Percentiles rank a stretch among this genome's conserved stretches.
Conservation (phyloP, 2,888 invertebrate species). For the Biston stratarius region DNA sequence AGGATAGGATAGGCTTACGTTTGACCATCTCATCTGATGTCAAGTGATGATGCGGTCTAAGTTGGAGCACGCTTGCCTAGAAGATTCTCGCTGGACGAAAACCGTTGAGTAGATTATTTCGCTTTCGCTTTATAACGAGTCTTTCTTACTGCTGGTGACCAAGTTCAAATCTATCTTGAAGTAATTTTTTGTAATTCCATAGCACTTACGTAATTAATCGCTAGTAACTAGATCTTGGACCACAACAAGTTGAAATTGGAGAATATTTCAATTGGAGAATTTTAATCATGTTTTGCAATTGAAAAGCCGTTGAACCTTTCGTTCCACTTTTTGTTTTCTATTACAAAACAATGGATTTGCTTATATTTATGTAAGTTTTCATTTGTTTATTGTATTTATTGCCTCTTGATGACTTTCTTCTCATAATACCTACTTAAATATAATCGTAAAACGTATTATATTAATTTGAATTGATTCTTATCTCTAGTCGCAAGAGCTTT, state of each 20-base stretch:
- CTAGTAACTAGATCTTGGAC: conserved; percentile 2
- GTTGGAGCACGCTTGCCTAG: no score
- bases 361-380: background rate
- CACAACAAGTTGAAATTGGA: conserved; percentile 20
- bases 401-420: background rate
- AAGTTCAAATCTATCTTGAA: background rate
- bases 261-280: conserved; percentile 23
- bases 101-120: no score
- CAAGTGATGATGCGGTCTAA: no score
- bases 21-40: no score
- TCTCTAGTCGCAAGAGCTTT: background rate
- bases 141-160: no score
- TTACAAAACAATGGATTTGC: conserved; percentile 4
- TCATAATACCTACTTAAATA: background rate
- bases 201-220: background rate
- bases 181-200: background rate
- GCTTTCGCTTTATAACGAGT: no score
- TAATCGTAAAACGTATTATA: background rate
- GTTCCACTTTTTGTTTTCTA: conserved; percentile 19
- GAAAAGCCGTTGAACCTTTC: conserved; percentile 19
- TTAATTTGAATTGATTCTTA: background rate
- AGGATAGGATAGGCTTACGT: no score
- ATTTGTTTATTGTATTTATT: background rate
- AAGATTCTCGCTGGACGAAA: no score
- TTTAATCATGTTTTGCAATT: conserved; percentile 22